Conservation (phyloP, 64 coral and sea anemone species). For the Dendrophyllia cribrosa region DNA sequence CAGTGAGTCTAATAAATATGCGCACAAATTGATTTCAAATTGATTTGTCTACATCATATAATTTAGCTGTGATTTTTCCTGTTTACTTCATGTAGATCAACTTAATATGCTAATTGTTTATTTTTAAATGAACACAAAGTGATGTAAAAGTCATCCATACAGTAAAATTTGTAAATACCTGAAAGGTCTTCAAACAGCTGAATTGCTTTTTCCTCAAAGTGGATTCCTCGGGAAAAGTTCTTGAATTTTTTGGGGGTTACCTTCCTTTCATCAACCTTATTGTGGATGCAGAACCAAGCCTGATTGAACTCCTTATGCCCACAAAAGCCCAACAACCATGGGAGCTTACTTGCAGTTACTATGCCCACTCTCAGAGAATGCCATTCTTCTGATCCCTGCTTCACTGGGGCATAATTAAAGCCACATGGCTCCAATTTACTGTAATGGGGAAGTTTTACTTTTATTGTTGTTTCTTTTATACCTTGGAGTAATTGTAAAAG, state of each 20-base stretch:
- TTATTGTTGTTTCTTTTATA: slow-evolving; percentile 21
- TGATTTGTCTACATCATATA: no score
- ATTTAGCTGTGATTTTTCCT: no score
- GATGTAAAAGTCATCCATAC: no score
- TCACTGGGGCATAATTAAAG: slow-evolving; percentile 16
- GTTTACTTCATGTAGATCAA: no score
- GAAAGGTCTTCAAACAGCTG: no score
- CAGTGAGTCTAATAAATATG: no score
- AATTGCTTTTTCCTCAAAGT: no score
- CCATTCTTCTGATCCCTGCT: slow-evolving; percentile 20
- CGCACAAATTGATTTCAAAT: no score
- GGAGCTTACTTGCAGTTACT: slow-evolving; percentile 40
- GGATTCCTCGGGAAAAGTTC: no score
- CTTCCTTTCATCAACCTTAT: slow-evolving; percentile 42
- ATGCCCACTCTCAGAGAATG: slow-evolving; percentile 24
- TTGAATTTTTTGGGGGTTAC: neutral
- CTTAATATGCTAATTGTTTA: no score
- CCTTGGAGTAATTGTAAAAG: slow-evolving; percentile 19
- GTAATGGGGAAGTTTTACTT: slow-evolving; percentile 33
- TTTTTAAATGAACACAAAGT: no score
- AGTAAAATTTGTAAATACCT: no score
- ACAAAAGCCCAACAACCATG: slow-evolving; percentile 29
- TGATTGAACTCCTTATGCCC: slow-evolving; percentile 46
- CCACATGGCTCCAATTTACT: slow-evolving; percentile 21
- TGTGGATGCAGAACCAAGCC: slow-evolving; percentile 39